Evolutionary conservation across 2,113 vertebrate genomes (phyloP).

Genomic region (Callaeas wilsoni): DNA sequence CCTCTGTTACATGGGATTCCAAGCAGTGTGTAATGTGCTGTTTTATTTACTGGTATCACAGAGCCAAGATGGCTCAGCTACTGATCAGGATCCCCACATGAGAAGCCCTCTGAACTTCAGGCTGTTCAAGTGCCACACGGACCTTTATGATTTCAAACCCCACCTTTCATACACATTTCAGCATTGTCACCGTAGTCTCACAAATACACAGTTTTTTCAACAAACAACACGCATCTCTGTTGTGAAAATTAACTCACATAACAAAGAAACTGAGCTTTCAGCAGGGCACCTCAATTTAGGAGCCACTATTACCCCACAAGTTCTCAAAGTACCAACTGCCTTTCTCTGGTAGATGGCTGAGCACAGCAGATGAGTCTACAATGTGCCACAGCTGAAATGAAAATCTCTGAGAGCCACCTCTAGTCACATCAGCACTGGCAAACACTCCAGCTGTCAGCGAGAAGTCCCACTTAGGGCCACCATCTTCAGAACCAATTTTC

Average conservation of each 20-base stretch:
- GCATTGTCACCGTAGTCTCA: not conserved
- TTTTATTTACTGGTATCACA: not conserved
- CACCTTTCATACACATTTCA: not conserved
- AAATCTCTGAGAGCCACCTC: not conserved
- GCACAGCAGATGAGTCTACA: not conserved
- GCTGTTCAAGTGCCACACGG: rapidly evolving
- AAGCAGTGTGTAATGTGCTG: not conserved
- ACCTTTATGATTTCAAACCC: not conserved
- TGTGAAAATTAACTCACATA: not conserved
- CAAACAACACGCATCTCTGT: not conserved
- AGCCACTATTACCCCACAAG: not conserved
- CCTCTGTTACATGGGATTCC: not conserved
- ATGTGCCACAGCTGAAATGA: not conserved
- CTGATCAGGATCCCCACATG: not conserved
- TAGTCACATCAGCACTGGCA: not conserved
- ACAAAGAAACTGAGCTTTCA: not conserved
- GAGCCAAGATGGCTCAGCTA: not conserved
- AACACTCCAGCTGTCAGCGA: not conserved
- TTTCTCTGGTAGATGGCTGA: not conserved
- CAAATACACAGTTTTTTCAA: not conserved
- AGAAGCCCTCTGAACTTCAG: not conserved
- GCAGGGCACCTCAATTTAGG: not conserved
- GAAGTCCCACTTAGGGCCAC: not conserved
- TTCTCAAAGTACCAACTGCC: not conserved
- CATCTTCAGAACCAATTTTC: not conserved